Conservation (phyloP, 2,888 invertebrate genomes). For the Ligdia adustata region DNA sequence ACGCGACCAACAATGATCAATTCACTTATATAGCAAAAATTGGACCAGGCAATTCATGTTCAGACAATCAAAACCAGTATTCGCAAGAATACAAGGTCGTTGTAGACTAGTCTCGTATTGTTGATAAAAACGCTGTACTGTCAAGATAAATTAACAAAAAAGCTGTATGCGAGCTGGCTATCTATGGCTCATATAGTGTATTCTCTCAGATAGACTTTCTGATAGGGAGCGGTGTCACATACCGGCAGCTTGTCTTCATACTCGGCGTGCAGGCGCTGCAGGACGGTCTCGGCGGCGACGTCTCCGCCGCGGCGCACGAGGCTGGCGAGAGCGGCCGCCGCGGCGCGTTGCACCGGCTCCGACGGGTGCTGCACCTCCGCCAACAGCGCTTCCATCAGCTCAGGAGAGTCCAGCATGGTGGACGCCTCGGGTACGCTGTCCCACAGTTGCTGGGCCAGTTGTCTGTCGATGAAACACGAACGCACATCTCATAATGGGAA, state of each 20-base stretch:
- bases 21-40: too few relatives aligned
- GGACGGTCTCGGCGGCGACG: slow-evolving; percentile 63
- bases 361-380: slow-evolving; percentile 91
- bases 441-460: slow-evolving; percentile 68
- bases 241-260: slow-evolving; percentile 91
- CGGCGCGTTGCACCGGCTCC: slow-evolving; percentile 92
- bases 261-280: slow-evolving; percentile 87
- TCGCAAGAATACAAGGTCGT: too few relatives aligned
- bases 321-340: slow-evolving; percentile 90
- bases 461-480: slow-evolving; percentile 48
- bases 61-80: too few relatives aligned
- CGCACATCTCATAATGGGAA: too few relatives aligned
- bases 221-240: slow-evolving; percentile 40
- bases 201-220: too few relatives aligned
- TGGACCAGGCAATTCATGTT: too few relatives aligned
- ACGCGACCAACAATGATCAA: too few relatives aligned
- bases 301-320: slow-evolving; percentile 74
- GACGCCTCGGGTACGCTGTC: slow-evolving; percentile 57
- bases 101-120: too few relatives aligned
- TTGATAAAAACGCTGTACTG: too few relatives aligned
- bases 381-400: slow-evolving; percentile 84
- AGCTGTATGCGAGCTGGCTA: too few relatives aligned
- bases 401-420: slow-evolving; percentile 55
- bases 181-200: too few relatives aligned
- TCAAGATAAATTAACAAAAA: too few relatives aligned